Evolutionary conservation across 2,797 vertebrate species (phyloP).

Genomic region (Acrocephalus scirpaceus): DNA sequence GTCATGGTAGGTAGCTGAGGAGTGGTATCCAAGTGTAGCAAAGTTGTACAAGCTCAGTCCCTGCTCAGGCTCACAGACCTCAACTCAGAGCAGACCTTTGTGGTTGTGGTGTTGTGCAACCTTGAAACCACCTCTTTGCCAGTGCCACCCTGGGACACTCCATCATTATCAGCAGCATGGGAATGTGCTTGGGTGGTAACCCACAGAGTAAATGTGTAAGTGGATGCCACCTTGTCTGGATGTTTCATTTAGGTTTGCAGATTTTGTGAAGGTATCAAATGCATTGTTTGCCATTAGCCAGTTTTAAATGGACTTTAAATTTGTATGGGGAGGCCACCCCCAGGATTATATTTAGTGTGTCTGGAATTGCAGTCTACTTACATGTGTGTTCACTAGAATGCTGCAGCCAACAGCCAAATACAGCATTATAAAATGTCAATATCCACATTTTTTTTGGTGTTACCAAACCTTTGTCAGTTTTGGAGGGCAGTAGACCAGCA

Average conservation of each 20-base stretch:
- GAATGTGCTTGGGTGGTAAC: not conserved
- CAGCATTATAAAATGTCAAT: not conserved
- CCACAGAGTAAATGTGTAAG: not conserved
- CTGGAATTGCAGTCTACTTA: not conserved
- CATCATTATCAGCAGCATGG: not conserved
- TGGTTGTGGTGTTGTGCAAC: not conserved
- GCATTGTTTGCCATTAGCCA: not conserved
- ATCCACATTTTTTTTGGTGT: not conserved
- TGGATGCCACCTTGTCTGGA: not conserved
- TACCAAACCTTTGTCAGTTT: not conserved
- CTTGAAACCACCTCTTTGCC: not conserved
- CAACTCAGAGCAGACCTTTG: not conserved
- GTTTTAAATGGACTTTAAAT: not conserved
- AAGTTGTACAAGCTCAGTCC: not conserved
- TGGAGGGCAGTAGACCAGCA: not conserved
- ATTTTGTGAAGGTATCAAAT: not conserved
- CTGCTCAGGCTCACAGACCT: not conserved
- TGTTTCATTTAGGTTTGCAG: not conserved
- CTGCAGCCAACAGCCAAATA: not conserved
- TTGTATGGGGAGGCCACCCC: fast-evolving
- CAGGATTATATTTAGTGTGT: not conserved
- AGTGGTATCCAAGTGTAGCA: not conserved
- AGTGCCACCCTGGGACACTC: not conserved
- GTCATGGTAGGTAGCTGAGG: not conserved
- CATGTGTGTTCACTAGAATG: not conserved